Conservation (phyloP, 2,888 invertebrate genomes). For the Vanessa cardui region DNA sequence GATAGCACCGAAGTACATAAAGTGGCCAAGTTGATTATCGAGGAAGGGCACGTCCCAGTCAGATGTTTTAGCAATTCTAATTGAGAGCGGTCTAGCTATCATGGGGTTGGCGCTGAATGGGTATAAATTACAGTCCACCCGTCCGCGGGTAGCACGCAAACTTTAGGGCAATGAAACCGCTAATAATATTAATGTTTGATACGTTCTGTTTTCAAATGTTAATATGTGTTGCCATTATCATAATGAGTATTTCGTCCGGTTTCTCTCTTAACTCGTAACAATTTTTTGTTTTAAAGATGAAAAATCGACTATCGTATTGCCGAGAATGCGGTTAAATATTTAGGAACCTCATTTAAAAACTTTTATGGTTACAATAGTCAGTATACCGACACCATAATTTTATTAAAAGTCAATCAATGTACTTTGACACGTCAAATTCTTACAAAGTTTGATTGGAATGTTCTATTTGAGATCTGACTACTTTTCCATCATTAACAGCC, state of each 20-base stretch:
- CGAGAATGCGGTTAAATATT: no score
- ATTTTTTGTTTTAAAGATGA: not conserved
- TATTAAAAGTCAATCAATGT: no score
- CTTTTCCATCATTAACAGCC: not conserved
- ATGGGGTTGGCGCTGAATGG: conserved; percentile 26
- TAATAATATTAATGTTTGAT: conserved; percentile 30
- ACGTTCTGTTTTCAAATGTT: conserved; percentile 2
- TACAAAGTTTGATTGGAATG: not conserved
- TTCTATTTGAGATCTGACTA: not conserved
- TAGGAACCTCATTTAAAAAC: no score
- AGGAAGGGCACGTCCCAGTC: conserved; percentile 34
- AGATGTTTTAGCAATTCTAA: conserved; percentile 43
- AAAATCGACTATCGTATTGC: not conserved
- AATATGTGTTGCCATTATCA: not conserved
- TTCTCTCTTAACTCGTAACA: no score
- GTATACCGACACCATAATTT: no score
- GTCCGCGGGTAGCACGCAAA: conserved; percentile 31
- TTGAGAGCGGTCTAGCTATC: conserved; percentile 34
- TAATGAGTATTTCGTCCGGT: not conserved
- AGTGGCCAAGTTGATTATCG: conserved; percentile 32
- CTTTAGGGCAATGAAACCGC: conserved; percentile 31
- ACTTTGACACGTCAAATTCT: no score
- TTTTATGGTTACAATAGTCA: not conserved
- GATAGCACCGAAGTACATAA: conserved; percentile 29
- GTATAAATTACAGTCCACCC: conserved; percentile 32